These are phyloP conservation scores for Amphipyra tragopoginis DNA, from an alignment of 2,888 invertebrate species.

Conservation along the genomic window DNA sequence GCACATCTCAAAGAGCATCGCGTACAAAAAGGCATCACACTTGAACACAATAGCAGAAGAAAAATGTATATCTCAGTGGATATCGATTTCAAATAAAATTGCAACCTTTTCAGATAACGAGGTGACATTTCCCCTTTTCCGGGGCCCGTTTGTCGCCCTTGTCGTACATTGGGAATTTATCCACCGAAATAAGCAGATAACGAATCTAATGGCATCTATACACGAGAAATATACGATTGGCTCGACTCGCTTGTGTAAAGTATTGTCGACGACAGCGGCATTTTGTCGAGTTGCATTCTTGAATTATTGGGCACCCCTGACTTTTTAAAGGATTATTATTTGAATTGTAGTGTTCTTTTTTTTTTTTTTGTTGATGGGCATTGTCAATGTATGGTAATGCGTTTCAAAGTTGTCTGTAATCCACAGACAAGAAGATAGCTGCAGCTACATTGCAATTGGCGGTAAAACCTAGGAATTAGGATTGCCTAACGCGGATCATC, in stretches of 20 bases:
- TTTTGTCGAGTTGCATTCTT: slow-evolving; percentile 61
- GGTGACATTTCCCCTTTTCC: slow-evolving; percentile 88
- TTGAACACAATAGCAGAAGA: slow-evolving; percentile 66
- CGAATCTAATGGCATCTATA: slow-evolving; percentile 83
- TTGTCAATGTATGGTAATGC: no score
- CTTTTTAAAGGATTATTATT: slow-evolving; percentile 25
- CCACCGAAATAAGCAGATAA: slow-evolving; percentile 89
- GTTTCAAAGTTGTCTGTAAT: no score
- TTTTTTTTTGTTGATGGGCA: background rate
- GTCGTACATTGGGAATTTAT: slow-evolving; percentile 86
- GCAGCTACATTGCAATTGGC: no score
- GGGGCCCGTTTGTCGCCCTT: slow-evolving; percentile 80
- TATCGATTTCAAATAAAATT: slow-evolving; percentile 90
- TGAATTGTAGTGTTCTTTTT: slow-evolving; percentile 6
- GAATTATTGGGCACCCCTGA: slow-evolving; percentile 48
- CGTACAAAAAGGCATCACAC: slow-evolving; percentile 61
- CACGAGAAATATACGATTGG: slow-evolving; percentile 75
- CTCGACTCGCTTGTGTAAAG: slow-evolving; percentile 57
- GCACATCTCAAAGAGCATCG: slow-evolving; percentile 54
- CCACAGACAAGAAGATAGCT: no score
- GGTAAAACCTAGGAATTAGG: no score
- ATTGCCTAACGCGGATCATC: no score
- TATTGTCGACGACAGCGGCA: slow-evolving; percentile 43
- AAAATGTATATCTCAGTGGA: slow-evolving; percentile 82
- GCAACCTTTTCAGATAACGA: slow-evolving; percentile 90